Percentiles rank a stretch among this genome's conserved stretches.
phyloP scores from a whole-genome alignment of 2,797 vertebrate genomes.

The Peromyscus eremicus region DNA sequence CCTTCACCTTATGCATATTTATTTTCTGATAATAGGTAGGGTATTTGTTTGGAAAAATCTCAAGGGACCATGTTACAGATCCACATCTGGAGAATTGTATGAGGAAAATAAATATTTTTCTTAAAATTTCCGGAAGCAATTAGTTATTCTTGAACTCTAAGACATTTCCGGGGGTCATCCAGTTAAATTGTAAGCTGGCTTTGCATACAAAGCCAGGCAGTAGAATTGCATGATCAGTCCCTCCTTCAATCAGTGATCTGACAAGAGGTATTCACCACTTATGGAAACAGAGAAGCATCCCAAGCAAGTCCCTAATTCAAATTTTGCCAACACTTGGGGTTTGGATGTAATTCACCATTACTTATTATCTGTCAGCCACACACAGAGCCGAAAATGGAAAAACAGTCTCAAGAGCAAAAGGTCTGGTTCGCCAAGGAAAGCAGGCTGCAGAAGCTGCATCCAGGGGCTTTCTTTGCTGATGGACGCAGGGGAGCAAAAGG shows the following conservation, averaged over 20 bases:
- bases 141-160: constrained; percentile 24
- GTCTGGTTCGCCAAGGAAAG: not conserved
- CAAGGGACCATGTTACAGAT: constrained; percentile 62
- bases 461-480: not conserved
- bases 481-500: constrained; percentile 25
- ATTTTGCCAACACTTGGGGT: not conserved
- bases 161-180: not conserved
- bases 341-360: constrained; percentile 3
- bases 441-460: not conserved
- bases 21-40: constrained; percentile 50
- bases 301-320: not conserved
- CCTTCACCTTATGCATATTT: not conserved
- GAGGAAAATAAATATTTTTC: constrained; percentile 53
- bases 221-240: not conserved
- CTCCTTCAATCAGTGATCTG: not conserved
- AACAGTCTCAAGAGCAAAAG: not conserved
- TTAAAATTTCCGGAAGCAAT: constrained; percentile 52
- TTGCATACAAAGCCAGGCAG: not conserved
- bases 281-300: constrained; percentile 22
- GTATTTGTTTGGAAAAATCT: constrained; percentile 63
- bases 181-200: not conserved
- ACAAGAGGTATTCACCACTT: not conserved
- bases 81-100: constrained; percentile 63
- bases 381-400: constrained; percentile 10
- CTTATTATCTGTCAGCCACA: constrained; percentile 29